A percentile compares a stretch with the other conserved stretches of the same genome.
Evolutionary conservation across 2,113 vertebrate species (phyloP).

Genomic region (Sylvietta virens): DNA sequence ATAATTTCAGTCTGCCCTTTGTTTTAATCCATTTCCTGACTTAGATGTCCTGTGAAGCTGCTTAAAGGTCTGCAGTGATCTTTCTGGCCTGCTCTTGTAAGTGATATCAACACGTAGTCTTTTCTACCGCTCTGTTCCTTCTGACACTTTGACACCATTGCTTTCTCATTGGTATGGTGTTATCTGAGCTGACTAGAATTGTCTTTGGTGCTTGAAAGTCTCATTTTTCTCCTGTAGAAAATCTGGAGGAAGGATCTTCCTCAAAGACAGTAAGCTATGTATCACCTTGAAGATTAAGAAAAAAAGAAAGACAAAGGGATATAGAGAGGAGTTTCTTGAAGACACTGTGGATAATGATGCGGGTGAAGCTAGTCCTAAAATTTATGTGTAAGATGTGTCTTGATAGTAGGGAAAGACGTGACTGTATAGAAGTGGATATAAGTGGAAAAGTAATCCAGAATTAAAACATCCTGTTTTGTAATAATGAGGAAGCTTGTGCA

Average conservation of each 20-base stretch:
- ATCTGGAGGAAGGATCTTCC: not conserved
- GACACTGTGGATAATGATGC: not conserved
- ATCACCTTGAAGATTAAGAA: not conserved
- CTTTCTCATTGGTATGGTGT: not conserved
- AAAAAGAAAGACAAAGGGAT: not conserved
- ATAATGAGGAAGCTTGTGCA: not conserved
- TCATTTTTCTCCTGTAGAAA: not conserved
- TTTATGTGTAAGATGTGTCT: not conserved
- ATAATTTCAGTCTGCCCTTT: not conserved
- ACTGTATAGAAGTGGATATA: not conserved
- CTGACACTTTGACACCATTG: not conserved
- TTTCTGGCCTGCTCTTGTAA: not conserved
- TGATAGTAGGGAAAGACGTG: not conserved
- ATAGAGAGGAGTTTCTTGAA: not conserved
- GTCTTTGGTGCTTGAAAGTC: not conserved
- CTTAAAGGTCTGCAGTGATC: not conserved
- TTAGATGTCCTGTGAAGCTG: not conserved
- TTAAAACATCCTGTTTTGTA: not conserved
- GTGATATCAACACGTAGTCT: not conserved
- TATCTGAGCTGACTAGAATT: not conserved
- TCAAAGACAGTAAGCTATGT: not conserved
- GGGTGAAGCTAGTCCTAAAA: not conserved
- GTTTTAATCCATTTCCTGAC: not conserved
- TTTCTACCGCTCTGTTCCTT: not conserved
- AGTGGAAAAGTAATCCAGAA: not conserved